A percentile compares a stretch with the other conserved stretches of the same genome.
These are phyloP conservation scores for Drosophila truncata DNA, from an alignment of 1,140 invertebrate species.

Conservation along the genomic window DNA sequence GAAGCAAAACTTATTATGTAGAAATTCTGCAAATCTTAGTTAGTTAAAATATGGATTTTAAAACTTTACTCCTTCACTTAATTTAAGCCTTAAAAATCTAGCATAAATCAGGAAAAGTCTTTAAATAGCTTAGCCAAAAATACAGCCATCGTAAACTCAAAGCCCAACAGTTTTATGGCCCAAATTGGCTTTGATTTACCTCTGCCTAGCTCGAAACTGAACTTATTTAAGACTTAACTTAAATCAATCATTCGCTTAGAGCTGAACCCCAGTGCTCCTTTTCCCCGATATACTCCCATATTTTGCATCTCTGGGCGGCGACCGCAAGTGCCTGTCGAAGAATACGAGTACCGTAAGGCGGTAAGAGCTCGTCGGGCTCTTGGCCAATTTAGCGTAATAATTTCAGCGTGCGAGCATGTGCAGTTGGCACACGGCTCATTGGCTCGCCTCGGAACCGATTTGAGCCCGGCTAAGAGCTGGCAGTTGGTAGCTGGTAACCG, in stretches of 20 bases:
- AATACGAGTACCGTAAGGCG: constrained; percentile 45
- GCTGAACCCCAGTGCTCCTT: background rate
- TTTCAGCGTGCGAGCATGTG: constrained; percentile 66
- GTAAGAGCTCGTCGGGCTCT: constrained; percentile 43
- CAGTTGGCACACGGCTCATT: constrained; percentile 72
- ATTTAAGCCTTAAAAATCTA: background rate
- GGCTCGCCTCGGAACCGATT: constrained; percentile 23
- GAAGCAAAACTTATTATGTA: too few species aligned
- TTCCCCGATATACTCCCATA: background rate
- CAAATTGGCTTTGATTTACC: constrained; percentile 1
- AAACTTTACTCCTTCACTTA: background rate
- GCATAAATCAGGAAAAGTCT: background rate
- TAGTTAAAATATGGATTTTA: too few species aligned
- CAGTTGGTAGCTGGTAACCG: constrained; percentile 7
- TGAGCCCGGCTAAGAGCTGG: constrained; percentile 17
- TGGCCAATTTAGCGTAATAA: constrained; percentile 79
- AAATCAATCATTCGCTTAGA: constrained; percentile 21
- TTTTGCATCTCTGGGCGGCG: constrained; percentile 22
- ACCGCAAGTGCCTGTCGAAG: constrained; percentile 37
- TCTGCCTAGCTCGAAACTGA: background rate
- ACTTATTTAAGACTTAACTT: constrained; percentile 14
- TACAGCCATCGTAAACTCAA: background rate
- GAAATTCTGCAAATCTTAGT: too few species aligned
- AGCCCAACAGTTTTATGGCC: constrained; percentile 1
- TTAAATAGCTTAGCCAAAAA: background rate